Evolutionary conservation across 2,888 invertebrate genomes (phyloP), one percentile per base, ranked within the genome.

Genomic region (Fragum whitleyi): DNA sequence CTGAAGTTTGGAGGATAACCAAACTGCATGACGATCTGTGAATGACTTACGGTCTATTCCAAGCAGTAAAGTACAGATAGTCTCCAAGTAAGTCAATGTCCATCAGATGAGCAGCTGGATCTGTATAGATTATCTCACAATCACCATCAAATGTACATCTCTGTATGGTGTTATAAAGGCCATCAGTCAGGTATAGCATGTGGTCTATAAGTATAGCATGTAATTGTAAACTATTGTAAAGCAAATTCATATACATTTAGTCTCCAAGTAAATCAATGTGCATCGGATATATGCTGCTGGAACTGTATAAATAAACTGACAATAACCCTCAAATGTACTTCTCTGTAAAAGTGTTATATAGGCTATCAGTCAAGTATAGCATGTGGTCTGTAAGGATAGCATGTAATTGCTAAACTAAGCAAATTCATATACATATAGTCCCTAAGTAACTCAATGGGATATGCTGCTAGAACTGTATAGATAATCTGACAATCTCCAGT

Each of bases 41-140:
- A n/a, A n/a, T 47, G 9, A 74, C 83, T 28, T 79, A 83, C 83
- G 57, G 77, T 59, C 74, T 74, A 36, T 80, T 83, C 83, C 79
- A 83, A 9, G 79, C 77, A 19, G 79, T 77, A 57, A 71, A 83
- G 68, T 77, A 83, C 6, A 83, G n/a, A 32, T 77, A 83, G 16
- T 75, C 53, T 32, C 83, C 83, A 36, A 79, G 39, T 1, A 83
- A 61, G 14, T 68, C 62, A 6, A 83, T 77, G 65, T 83, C 83
- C 83, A 80, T 77, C 11, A 80, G 47, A 21, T 83, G 77, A 0
- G 79, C 74, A 0, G 36, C 69, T 1, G 42, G 19, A 28, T 79
- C 79, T 6, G 57, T 39, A 29, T 71, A 47, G 55, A 77, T 72
- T 7, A 51, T 28, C 3, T 14, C n/a, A 47, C 83, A 83, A 7